Evolutionary conservation across 2,888 invertebrate genomes (phyloP), one percentile per base, ranked within the genome.

Genomic region (Brachypalpus laphriformis): DNA sequence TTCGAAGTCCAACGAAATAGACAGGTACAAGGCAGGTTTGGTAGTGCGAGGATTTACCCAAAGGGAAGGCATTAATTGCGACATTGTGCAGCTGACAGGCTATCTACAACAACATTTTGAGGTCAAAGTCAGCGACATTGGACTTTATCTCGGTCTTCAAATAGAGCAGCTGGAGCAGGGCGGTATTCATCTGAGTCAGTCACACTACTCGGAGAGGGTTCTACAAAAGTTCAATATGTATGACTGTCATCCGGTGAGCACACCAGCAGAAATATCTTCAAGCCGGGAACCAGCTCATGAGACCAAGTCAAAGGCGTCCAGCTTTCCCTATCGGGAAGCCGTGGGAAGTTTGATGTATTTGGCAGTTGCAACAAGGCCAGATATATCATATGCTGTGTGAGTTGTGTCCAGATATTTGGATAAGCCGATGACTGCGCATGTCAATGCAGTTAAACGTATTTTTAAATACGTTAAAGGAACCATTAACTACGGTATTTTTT

Each of bases 51-150:
- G 31, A 31, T 31, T 3, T 31, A 56, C 54, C 18, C 49, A 22
- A 11, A 49, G 6, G 9, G n/a, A 49, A 49, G 89, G 87, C 3
- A 68, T 86, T 16, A 88, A 89, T 82, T 89, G 89, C 76, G 68
- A n/a, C n/a, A n/a, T n/a, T n/a, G n/a, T n/a, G n/a, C 56, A 31
- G 28, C 56, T 51, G 25, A 51, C 25, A n/a, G 25, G 14, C 16
- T 51, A 51, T 51, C 25, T 51, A 51, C 25, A 51, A 6, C 51
- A 51, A 51, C 14, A 51, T 28, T 51, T 51, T 25, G 51, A 51
- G 20, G 51, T 51, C 14, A n/a, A 51, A 22, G 51, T 51, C 14
- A 28, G 25, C 25, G 51, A 28, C 14, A 7, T 25, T 28, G 51
- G 28, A 25, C 25, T 51, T 51, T 51, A 51, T 51, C 51, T 51